Evolutionary conservation across 2,797 vertebrate species (phyloP).

Genomic region (Okamejei kenojei): DNA sequence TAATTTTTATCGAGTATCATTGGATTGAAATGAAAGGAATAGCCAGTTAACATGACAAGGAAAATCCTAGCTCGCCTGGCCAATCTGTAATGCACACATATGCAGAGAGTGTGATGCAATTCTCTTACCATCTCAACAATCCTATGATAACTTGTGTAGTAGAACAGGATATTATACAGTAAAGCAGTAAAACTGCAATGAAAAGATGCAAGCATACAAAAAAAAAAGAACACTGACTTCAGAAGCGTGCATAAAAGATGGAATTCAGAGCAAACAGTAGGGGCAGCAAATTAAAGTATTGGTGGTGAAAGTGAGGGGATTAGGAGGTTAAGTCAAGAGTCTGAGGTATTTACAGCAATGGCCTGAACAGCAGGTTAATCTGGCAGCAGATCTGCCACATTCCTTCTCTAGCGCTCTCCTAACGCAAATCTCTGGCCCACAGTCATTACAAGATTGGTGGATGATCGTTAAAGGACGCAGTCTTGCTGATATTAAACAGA

Average conservation of each 20-base stretch:
- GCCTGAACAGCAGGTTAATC: background rate
- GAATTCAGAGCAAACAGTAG: background rate
- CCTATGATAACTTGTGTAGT: background rate
- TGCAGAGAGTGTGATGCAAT: background rate
- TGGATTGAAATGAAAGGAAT: background rate
- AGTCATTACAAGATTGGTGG: slow-evolving; percentile 14
- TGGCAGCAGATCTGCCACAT: background rate
- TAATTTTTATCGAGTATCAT: too few species aligned
- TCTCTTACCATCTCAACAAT: background rate
- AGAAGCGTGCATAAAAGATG: background rate
- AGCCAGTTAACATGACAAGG: background rate
- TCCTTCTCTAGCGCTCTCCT: background rate
- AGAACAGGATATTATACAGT: background rate
- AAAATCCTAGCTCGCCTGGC: background rate
- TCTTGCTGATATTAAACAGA: background rate
- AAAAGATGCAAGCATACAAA: background rate
- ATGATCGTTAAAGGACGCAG: background rate
- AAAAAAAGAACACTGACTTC: background rate
- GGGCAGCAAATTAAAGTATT: background rate
- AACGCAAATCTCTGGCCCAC: background rate
- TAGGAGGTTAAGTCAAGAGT: background rate
- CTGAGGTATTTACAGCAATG: background rate
- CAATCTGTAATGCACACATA: background rate
- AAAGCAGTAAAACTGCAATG: background rate
- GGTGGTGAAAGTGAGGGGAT: background rate